phyloP scores from a whole-genome alignment of 1,140 invertebrate species.

The Ruditapes philippinarum region DNA sequence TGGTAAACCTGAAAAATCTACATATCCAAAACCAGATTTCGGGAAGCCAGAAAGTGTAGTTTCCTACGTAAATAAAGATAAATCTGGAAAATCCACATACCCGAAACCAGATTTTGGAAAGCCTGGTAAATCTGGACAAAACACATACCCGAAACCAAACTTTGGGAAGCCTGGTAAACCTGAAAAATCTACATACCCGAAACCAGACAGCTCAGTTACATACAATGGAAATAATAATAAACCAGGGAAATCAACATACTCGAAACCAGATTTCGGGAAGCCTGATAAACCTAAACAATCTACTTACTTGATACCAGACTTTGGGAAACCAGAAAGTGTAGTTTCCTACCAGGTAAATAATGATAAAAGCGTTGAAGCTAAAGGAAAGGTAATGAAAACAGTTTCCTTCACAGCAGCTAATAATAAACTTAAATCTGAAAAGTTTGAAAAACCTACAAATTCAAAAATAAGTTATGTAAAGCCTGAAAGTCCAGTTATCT shows the following conservation, averaged over 20 bases:
- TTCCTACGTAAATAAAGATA: no score
- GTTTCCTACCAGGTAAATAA: no score
- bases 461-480: no score
- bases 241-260: neutral
- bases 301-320: no score
- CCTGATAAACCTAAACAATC: neutral
- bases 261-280: neutral
- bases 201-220: neutral
- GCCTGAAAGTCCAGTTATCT: no score
- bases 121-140: neutral
- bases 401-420: no score
- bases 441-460: no score
- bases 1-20: neutral
- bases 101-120: neutral
- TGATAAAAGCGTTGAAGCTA: no score
- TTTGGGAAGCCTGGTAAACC: neutral
- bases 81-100: neutral
- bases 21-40: neutral
- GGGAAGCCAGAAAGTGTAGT: neutral
- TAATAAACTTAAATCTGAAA: no score
- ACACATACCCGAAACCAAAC: neutral
- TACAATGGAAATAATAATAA: neutral
- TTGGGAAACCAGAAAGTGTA: no score
- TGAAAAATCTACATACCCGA: no score
- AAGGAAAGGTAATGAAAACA: no score